Base-by-base conservation (phyloP, 2,888 invertebrate genomes). In the Eremobia ochroleuca region DNA sequence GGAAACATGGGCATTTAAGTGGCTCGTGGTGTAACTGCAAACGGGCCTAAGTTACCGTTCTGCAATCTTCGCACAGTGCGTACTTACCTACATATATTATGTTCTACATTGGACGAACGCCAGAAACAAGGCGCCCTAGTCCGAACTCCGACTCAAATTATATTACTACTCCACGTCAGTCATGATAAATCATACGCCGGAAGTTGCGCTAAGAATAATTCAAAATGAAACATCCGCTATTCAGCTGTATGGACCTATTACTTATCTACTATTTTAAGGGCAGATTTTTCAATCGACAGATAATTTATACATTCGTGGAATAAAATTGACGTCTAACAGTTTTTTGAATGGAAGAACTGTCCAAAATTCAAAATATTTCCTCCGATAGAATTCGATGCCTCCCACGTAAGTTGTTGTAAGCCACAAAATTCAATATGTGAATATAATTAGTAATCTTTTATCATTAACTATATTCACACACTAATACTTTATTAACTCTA, bases 131-230 rank as follows among this genome's bases (percentile, higher is more conserved):
- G 68, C 37, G n/a, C 21, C 58, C 31, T 46, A 59, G 8, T 40
- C n/a, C 40, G 9, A 61, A 69, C n/a, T n/a, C 43, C 8, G 34
- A 52, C 13, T 61, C 49, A 52, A 61, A 79, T 69, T 43, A 68
- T 58, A 65, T n/a, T 49, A 67, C 67, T 49, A 68, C 49, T 21
- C 37, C 58, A 37, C 18, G 58, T 59, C 75, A 75, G 31, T 75
- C 61, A 59, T 59, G 43, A 78, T 78, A 28, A 59, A 59, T 67
- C 49, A 40, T 21, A 15, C 4, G 31, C 79, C 68, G 68, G 79
- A 58, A 78, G 46, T 78, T 46, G 58, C 55, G 28, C 28, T 43
- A 21, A 46, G 49, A 64, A 46, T 64, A 34, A 43, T 58, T 58
- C 37, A 37, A 59, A 49, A 49, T 46, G 21, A 59, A 79, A 40